phyloP scores from a whole-genome alignment of 2,888 invertebrate genomes.

The Agrypnus murinus region DNA sequence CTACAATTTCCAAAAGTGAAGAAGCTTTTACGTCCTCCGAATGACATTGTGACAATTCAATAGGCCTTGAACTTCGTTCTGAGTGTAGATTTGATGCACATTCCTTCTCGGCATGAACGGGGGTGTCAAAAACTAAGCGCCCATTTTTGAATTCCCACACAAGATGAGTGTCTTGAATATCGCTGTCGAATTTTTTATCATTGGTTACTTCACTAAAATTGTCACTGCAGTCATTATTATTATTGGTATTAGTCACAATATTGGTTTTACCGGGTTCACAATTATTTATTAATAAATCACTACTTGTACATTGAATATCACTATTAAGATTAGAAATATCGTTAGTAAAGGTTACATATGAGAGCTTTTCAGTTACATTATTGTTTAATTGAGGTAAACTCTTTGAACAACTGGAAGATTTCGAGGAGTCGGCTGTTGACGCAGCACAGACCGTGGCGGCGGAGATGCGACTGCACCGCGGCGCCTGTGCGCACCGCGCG shows the following conservation, averaged over 20 bases:
- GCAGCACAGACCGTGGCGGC: conserved; percentile 64
- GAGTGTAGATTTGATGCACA: conserved; percentile 15
- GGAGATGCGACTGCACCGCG: conserved; percentile 67
- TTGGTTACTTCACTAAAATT: conserved; percentile 5
- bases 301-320: conserved; percentile 20
- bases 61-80: conserved; percentile 36
- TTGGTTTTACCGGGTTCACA: conserved; percentile 5
- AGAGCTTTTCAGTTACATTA: conserved; percentile 40
- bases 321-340: conserved; percentile 14
- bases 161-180: conserved; percentile 45
- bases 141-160: conserved; percentile 63
- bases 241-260: no score
- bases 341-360: neutral
- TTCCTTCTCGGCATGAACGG: conserved; percentile 40
- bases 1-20: conserved; percentile 13
- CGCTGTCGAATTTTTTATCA: conserved; percentile 23
- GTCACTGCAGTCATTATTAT: conserved; percentile 12
- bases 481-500: conserved; percentile 65
- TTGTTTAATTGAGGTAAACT: conserved; percentile 35
- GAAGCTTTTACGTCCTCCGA: conserved; percentile 24
- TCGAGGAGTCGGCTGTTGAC: conserved; percentile 51
- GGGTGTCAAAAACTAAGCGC: conserved; percentile 60
- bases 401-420: conserved; percentile 41
- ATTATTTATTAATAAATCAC: neutral
- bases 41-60: conserved; percentile 32